Evolutionary conservation across 2,888 invertebrate genomes (phyloP).

Genomic region (Amblyteles armatorius): DNA sequence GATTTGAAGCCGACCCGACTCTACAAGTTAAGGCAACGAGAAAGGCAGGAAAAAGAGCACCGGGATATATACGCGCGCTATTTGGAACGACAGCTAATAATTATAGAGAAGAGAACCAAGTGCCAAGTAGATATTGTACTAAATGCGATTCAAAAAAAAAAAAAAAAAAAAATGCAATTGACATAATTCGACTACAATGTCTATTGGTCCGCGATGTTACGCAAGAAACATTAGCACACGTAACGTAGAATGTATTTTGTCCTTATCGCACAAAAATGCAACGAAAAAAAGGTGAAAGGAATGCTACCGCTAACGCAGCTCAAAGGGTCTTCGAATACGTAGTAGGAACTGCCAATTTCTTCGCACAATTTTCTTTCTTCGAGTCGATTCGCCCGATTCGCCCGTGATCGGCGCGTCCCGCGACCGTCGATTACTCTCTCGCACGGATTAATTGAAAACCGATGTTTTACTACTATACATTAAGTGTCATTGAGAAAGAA

Average conservation of each 20-base stretch:
- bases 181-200: constrained; percentile 41
- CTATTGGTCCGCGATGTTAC: constrained; percentile 39
- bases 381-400: neutral
- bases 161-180: constrained; percentile 24
- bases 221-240: constrained; percentile 28
- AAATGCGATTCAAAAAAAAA: constrained; percentile 34
- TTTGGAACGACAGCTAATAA: constrained; percentile 19
- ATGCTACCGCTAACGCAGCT: constrained; percentile 21
- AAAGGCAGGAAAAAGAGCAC: constrained; percentile 8
- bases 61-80: neutral
- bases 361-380: constrained; percentile 43
- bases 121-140: constrained; percentile 68
- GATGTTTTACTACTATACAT: constrained; percentile 54
- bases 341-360: constrained; percentile 38
- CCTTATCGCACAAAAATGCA: constrained; percentile 39
- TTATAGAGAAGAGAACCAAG: constrained; percentile 57
- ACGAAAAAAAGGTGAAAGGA: neutral
- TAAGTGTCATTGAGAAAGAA: constrained; percentile 61
- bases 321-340: constrained; percentile 17
- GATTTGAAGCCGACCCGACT: neutral
- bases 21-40: neutral
- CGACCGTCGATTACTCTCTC: constrained; percentile 19
- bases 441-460: constrained; percentile 17
- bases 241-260: constrained; percentile 38
- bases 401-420: neutral